phyloP scores from a whole-genome alignment of 2,797 vertebrate genomes.

The Gila robusta region DNA sequence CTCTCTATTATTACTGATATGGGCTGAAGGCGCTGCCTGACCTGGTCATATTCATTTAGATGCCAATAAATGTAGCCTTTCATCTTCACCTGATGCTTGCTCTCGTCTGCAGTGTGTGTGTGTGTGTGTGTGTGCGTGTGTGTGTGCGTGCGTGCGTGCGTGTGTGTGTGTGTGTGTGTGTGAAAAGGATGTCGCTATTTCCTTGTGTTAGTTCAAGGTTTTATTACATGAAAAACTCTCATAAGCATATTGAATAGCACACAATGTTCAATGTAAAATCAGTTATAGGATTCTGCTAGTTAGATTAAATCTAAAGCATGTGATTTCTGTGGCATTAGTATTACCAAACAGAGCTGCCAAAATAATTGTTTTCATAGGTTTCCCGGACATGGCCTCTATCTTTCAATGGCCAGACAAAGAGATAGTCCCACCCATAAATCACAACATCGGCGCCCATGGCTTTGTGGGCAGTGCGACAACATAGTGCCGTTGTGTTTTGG shows the following conservation, averaged over 20 bases:
- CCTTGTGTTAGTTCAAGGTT: slow-evolving; percentile 21
- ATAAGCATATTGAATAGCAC: not conserved
- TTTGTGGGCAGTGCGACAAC: too few species aligned
- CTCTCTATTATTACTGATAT: slow-evolving; percentile 68
- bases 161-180: not conserved
- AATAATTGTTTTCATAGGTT: not conserved
- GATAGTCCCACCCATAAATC: not conserved
- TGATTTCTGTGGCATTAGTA: not conserved
- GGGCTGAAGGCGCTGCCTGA: slow-evolving; percentile 66
- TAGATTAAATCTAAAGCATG: not conserved
- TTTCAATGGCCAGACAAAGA: not conserved
- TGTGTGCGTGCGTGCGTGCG: too few species aligned
- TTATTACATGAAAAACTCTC: not conserved
- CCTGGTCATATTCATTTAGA: slow-evolving; percentile 70
- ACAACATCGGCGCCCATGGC: not conserved
- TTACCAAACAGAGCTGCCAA: not conserved
- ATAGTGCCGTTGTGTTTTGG: too few species aligned
- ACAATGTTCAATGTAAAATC: not conserved
- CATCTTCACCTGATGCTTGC: slow-evolving; percentile 56
- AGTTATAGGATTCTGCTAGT: not conserved
- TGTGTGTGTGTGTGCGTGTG: too few species aligned
- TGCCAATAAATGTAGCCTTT: slow-evolving; percentile 69
- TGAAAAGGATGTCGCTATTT: not conserved
- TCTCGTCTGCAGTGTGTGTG: slow-evolving; percentile 14
- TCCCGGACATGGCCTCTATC: not conserved